Evolutionary conservation across 2,113 vertebrate genomes (phyloP).

Genomic region (Myiagra hebetior): DNA sequence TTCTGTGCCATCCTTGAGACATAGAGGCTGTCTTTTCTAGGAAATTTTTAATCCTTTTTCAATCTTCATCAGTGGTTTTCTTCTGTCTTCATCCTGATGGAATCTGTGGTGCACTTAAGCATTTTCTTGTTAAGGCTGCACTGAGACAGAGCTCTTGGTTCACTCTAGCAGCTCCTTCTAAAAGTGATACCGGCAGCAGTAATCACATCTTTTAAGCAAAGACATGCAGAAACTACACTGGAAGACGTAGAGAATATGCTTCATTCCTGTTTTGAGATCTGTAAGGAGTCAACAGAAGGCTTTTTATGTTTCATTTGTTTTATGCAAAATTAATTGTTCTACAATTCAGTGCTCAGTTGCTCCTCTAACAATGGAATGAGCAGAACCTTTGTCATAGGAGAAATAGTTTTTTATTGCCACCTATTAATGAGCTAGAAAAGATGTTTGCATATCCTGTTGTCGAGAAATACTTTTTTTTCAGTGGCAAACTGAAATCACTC

Average conservation of each 20-base stretch:
- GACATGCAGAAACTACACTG: neutral
- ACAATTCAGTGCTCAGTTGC: neutral
- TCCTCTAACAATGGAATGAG: neutral
- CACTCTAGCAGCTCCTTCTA: neutral
- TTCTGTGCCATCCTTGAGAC: neutral
- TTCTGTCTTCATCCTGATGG: neutral
- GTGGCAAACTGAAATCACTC: neutral
- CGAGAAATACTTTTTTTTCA: neutral
- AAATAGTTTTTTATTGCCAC: neutral
- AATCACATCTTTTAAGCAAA: neutral
- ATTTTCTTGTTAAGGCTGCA: neutral
- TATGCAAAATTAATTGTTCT: neutral
- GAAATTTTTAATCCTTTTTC: neutral
- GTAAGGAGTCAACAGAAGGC: neutral
- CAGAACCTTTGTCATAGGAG: neutral
- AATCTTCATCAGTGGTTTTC: neutral
- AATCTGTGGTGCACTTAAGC: neutral
- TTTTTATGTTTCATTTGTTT: neutral
- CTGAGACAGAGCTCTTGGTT: neutral
- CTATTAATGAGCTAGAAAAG: neutral
- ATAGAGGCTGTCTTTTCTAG: neutral
- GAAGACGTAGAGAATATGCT: neutral
- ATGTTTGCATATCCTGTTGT: neutral
- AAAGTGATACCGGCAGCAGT: neutral
- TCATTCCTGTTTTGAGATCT: neutral